Base-by-base conservation (phyloP, 2,888 invertebrate genomes). In the Pyrrhosoma nymphula region DNA sequence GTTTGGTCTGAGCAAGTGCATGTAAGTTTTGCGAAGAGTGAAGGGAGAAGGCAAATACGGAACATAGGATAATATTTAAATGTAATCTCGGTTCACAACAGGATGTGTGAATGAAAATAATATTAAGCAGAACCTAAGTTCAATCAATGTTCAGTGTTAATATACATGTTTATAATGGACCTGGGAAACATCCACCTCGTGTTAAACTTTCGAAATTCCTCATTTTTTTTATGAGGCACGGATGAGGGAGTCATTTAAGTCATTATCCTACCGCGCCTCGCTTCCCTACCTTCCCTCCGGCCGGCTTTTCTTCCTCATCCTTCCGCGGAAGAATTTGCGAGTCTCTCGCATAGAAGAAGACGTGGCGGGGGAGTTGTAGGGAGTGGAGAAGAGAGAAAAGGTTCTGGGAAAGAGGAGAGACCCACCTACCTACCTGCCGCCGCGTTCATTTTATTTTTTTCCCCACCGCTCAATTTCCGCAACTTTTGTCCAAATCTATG, bases 401-500 rank as follows among this genome's bases (percentile, higher is more conserved):
- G n/a, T n/a, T n/a, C 56, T 16, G 56, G 56, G 16, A 16, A 56
- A 16, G 56, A 56, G 56, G 82, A n/a, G 89, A 18, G n/a, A 89
- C 14, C 89, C 55, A 89, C n/a, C n/a, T n/a, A n/a, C n/a, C n/a
- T 89, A 89, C 89, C 89, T 89, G 23, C 55, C 60, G 60, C 60
- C 56, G 35, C 89, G 89, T 47, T n/a, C 56, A 23, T 89, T 93
- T 93, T 93, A 47, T 69, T 60, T 12, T 14, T 14, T 20, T 20
- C 20, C 60, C 60, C 60, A 47, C 39, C 23, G 63, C 93, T 69
- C 93, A 93, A 89, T 89, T 89, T 69, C 69, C 75, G 93, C 55
- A 93, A 93, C 93, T 93, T 93, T 93, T 93, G 93, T 93, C 63
- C 93, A 69, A 93, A 93, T 93, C 93, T 69, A 93, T 93, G 93